Percentiles rank a stretch among this genome's conserved stretches.
These are phyloP conservation scores for Apamea monoglypha DNA, from an alignment of 2,888 invertebrate species.

Conservation along the genomic window DNA sequence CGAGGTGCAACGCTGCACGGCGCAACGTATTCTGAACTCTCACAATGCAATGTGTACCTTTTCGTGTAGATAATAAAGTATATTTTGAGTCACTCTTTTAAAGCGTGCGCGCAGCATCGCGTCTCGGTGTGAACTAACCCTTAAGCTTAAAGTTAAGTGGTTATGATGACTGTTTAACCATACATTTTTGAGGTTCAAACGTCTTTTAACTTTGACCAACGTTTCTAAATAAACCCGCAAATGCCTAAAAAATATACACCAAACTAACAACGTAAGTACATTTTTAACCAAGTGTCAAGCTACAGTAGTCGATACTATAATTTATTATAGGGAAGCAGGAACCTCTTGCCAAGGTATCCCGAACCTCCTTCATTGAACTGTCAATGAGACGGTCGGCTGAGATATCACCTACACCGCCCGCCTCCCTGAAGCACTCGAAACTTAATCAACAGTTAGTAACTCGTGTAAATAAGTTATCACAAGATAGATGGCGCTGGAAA, in stretches of 20 bases:
- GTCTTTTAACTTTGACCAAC: no score
- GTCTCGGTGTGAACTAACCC: no score
- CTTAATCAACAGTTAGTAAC: conserved; percentile 40
- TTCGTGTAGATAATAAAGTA: no score
- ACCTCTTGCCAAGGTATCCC: conserved; percentile 10
- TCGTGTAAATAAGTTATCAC: conserved; percentile 48
- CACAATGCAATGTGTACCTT: no score
- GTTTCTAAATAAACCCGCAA: background rate
- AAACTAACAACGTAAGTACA: background rate
- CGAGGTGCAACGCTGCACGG: no score
- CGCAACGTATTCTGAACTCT: no score
- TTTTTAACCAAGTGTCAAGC: background rate
- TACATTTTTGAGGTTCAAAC: no score
- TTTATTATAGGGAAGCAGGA: conserved; percentile 11
- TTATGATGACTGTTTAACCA: no score
- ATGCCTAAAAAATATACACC: background rate
- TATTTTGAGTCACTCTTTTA: no score
- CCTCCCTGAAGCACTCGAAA: conserved; percentile 15
- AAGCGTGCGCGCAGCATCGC: no score
- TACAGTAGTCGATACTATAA: background rate
- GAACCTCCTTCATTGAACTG: conserved; percentile 53
- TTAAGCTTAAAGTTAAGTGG: no score
- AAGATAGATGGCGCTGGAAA: conserved; percentile 9
- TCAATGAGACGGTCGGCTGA: conserved; percentile 55
- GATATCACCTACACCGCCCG: conserved; percentile 35